Base-by-base conservation (phyloP, 2,888 invertebrate genomes). In the Margaritifera margaritifera region DNA sequence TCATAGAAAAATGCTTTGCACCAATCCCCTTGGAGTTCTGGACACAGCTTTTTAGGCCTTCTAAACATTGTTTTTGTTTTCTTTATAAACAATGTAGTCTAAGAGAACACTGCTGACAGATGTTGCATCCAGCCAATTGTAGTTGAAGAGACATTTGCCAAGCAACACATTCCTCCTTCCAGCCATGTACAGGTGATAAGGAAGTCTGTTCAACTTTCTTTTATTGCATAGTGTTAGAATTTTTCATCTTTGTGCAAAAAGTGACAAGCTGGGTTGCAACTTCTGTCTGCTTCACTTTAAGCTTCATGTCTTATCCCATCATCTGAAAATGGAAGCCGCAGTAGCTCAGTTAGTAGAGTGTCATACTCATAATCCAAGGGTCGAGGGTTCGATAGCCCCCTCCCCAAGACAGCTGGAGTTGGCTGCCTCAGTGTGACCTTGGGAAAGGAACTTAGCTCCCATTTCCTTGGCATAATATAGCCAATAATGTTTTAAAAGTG, bases 51-150 rank as follows among this genome's bases (percentile, higher is more conserved):
- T 78, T 0, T 79, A 53, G 11, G 76, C 74, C 61, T 76, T 80
- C 52, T 77, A 70, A 59, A 98, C 90, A 93, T 95, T 94, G 15
- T 98, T 91, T 88, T 98, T 97, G 83, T 95, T 94, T 84, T 84
- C 80, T 19, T 86, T 79, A 67, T 70, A 71, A 62, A 83, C 51
- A 8, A 75, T 64, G 85, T 97, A 98, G 90, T 98, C 98, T 6
- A 96, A 94, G 4, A 98, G 91, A 2, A 98, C 94, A 0, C 97
- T 95, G 89, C 98, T 98, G 18, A 99, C 91, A 0, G 98, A 97
- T 84, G 97, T 97, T 83, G 97, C 96, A 87, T 97, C 96, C 0
- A 99, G 92, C 97, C 98, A 99, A 84, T 96, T 95, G 88, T 97
- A 98, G 90, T 97, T 98, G 90, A 98, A 98, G 0, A 99, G 92